Percentiles rank a stretch among this genome's conserved stretches.
Evolutionary conservation across 2,888 invertebrate species (phyloP).

Genomic region (Habrosyne pyritoides): DNA sequence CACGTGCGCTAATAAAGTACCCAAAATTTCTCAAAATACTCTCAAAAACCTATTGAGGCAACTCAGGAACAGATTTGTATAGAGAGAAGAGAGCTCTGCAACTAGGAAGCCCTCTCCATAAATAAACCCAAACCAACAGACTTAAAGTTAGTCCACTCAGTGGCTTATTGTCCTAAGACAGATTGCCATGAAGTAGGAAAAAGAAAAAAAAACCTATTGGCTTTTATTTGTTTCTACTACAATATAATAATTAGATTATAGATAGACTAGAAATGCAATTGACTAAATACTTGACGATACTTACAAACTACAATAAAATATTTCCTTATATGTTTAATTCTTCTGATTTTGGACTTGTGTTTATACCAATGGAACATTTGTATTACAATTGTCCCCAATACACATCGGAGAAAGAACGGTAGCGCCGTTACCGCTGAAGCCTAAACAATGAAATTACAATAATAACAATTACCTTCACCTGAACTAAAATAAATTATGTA

Average conservation of each 20-base stretch:
- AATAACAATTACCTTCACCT: background rate
- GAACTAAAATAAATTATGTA: background rate
- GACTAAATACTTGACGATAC: constrained; percentile 23
- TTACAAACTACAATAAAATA: constrained; percentile 77
- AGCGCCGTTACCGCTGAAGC: constrained; percentile 70
- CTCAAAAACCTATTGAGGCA: too few relatives aligned
- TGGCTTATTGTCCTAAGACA: too few relatives aligned
- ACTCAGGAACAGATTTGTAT: too few relatives aligned
- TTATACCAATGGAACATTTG: constrained; percentile 70
- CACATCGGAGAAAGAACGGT: constrained; percentile 68
- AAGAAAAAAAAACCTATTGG: background rate
- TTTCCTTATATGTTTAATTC: constrained; percentile 62
- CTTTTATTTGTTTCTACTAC: background rate
- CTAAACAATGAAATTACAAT: constrained; percentile 38
- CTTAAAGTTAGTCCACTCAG: too few relatives aligned
- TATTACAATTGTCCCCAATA: constrained; percentile 68
- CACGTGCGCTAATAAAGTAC: constrained; percentile 71
- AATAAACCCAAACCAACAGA: too few relatives aligned
- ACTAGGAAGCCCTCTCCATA: too few relatives aligned
- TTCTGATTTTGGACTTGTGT: constrained; percentile 46
- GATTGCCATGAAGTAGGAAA: too few relatives aligned
- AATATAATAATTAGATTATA: too few relatives aligned
- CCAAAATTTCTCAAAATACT: background rate
- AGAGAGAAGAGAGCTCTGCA: too few relatives aligned
- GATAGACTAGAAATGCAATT: constrained; percentile 14